Evolutionary conservation across 2,113 vertebrate species (phyloP).

Genomic region (Dipodomys merriami): DNA sequence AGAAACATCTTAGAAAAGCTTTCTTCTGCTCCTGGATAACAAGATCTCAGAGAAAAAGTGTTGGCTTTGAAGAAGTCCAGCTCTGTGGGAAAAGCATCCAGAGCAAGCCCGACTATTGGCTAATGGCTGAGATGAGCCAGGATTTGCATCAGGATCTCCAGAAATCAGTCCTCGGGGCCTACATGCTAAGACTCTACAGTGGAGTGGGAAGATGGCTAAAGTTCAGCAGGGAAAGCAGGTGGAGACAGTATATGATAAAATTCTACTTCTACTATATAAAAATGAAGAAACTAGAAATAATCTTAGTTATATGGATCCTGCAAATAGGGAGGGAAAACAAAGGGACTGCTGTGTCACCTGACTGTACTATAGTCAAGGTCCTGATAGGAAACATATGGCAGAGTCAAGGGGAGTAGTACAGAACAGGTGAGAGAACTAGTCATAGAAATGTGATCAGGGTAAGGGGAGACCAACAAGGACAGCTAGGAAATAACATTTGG

Average conservation of each 20-base stretch:
- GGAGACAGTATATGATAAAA: not conserved
- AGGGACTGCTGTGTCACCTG: not conserved
- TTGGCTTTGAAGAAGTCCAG: not conserved
- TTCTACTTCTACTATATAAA: not conserved
- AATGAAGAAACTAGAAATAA: conserved; percentile 13
- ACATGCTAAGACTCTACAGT: not conserved
- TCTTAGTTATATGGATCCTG: not conserved
- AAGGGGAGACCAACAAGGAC: not conserved
- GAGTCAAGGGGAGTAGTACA: not conserved
- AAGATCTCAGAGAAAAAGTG: not conserved
- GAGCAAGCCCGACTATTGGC: not conserved
- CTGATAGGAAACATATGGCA: not conserved
- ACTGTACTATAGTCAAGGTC: not conserved
- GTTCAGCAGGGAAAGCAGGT: not conserved
- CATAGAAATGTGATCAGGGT: not conserved
- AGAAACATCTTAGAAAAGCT: not conserved
- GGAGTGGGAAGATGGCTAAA: not conserved
- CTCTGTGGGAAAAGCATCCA: not conserved
- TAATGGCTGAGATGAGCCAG: not conserved
- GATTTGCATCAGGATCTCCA: not conserved
- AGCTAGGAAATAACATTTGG: not conserved
- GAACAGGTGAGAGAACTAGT: not conserved
- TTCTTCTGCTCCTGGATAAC: not conserved
- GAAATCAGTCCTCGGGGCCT: not conserved
- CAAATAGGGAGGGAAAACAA: not conserved